A percentile compares a stretch with the other conserved stretches of the same genome.
These are phyloP conservation scores for Cetonia aurata DNA, from an alignment of 2,888 invertebrate genomes.

Conservation along the genomic window DNA sequence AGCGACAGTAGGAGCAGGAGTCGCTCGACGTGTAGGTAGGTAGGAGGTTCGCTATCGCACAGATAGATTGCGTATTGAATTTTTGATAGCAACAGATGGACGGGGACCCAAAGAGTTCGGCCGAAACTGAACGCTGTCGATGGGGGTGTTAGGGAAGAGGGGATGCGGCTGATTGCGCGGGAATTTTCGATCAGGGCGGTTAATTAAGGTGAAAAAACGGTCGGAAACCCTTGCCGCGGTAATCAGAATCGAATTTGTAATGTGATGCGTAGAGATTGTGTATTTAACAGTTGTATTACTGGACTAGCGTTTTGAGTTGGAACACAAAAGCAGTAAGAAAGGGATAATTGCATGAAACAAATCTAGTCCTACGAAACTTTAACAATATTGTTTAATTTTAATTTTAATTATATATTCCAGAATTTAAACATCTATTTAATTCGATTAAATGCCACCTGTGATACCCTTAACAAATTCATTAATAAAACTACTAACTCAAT, in stretches of 20 bases:
- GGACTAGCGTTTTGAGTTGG: no score
- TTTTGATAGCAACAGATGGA: conserved; percentile 21
- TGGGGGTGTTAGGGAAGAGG: not conserved
- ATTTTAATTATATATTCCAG: no score
- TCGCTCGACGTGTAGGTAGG: not conserved
- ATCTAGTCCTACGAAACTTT: no score
- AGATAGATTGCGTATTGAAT: conserved; percentile 34
- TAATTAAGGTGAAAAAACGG: conserved; percentile 17
- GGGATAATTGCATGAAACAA: no score
- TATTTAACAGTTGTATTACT: no score
- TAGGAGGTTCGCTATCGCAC: not conserved
- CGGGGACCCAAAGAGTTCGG: conserved; percentile 1
- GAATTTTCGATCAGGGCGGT: conserved; percentile 3
- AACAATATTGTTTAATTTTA: no score
- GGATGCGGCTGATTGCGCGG: not conserved
- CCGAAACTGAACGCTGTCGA: no score
- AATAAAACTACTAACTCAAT: no score
- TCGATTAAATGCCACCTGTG: no score
- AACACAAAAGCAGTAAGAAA: no score
- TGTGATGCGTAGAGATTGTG: not conserved
- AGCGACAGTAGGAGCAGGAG: conserved; percentile 12
- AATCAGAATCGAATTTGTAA: conserved; percentile 12
- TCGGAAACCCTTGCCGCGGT: not conserved
- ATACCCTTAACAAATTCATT: no score
- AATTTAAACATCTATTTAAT: no score